A percentile compares a stretch with the other conserved stretches of the same genome.
phyloP scores from a whole-genome alignment of 1,140 invertebrate genomes.

The Drosophila sp. region DNA sequence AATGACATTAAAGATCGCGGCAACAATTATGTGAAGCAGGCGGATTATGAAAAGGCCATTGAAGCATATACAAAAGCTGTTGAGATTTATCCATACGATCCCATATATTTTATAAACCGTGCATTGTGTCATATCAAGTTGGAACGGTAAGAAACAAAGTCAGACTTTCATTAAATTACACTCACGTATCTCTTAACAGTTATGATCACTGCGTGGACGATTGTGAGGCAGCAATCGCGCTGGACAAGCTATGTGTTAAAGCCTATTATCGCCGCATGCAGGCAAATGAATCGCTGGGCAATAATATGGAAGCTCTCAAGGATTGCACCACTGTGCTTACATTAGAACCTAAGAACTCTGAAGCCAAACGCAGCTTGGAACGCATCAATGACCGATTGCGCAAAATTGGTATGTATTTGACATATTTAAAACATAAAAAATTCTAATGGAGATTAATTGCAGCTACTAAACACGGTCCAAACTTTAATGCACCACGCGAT shows the following conservation, averaged over 20 bases:
- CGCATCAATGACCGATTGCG: conserved; percentile 70
- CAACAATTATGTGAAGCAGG: conserved; percentile 91
- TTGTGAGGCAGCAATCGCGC: conserved; percentile 68
- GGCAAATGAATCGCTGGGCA: conserved; percentile 76
- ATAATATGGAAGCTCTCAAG: conserved; percentile 78
- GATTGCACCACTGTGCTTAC: conserved; percentile 77
- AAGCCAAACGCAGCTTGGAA: conserved; percentile 70
- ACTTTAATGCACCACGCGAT: conserved; percentile 83
- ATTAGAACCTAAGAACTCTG: conserved; percentile 77
- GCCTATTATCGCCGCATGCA: conserved; percentile 84
- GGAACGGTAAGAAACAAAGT: conserved; percentile 87
- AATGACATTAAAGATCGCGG: conserved; percentile 88
- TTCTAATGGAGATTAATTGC: conserved; percentile 1
- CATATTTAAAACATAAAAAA: background rate
- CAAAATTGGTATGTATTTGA: conserved; percentile 48
- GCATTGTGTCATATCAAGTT: conserved; percentile 94
- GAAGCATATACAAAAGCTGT: conserved; percentile 92
- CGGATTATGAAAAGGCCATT: conserved; percentile 92
- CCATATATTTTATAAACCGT: conserved; percentile 94
- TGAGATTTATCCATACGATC: conserved; percentile 90
- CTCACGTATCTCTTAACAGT: conserved; percentile 33
- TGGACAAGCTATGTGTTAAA: conserved; percentile 73
- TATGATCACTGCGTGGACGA: conserved; percentile 73
- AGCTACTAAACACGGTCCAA: conserved; percentile 78
- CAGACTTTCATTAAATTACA: background rate